Conservation (phyloP, 2,113 vertebrate species). For the Halichoerus grypus region DNA sequence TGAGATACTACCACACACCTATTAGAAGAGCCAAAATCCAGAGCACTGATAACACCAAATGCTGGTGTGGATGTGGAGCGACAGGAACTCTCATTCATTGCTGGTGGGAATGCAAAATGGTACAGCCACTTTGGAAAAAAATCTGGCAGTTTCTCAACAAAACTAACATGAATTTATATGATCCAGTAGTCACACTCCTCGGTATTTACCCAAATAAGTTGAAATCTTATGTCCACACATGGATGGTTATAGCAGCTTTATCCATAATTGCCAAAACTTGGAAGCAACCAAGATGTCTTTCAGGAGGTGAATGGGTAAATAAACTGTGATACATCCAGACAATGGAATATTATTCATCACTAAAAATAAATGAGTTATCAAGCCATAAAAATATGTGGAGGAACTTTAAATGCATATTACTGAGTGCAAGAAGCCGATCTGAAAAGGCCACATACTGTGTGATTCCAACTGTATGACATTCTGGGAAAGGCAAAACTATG, state of each 20-base stretch:
- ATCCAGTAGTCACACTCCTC: neutral
- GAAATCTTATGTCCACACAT: neutral
- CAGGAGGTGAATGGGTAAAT: neutral
- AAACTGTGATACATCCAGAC: neutral
- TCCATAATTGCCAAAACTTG: neutral
- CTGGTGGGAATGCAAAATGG: neutral
- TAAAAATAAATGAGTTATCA: slow-evolving; percentile 31
- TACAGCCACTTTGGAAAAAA: neutral
- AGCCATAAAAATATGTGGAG: neutral
- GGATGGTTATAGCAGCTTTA: neutral
- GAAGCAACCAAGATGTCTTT: slow-evolving; percentile 28
- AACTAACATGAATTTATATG: neutral
- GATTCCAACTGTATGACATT: neutral
- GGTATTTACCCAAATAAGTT: slow-evolving; percentile 21
- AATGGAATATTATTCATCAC: neutral
- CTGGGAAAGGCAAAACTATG: slow-evolving; percentile 19
- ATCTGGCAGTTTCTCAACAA: neutral
- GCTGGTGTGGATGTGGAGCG: neutral
- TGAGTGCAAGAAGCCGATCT: slow-evolving; percentile 29
- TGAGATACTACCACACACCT: neutral
- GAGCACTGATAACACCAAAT: neutral
- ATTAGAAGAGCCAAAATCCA: neutral
- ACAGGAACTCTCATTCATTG: neutral
- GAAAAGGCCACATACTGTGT: neutral
- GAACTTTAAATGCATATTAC: neutral